Base-by-base conservation (phyloP, 2,888 invertebrate genomes). In the Hermaeophaga mercurialis region DNA sequence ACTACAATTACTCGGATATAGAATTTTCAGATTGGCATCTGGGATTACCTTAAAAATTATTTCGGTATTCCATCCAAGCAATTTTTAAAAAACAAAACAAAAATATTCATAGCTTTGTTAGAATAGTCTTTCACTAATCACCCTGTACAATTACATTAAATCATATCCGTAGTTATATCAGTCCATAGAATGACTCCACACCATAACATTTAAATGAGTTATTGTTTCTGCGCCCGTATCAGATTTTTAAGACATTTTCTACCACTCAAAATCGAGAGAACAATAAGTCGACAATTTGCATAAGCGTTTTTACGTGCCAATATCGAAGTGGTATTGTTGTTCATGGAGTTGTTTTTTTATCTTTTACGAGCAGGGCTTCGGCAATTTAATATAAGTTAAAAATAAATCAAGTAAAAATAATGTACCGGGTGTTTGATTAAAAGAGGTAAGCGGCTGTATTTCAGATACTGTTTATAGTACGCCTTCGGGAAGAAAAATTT, bases 121-220 rank as follows among this genome's bases (percentile, higher is more conserved):
- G n/a, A n/a, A n/a, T n/a, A n/a, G n/a, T n/a, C n/a, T n/a, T n/a
- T n/a, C n/a, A n/a, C n/a, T n/a, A n/a, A n/a, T n/a, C n/a, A n/a
- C n/a, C n/a, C n/a, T n/a, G n/a, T 36, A 36, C 17, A 36, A 36
- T 36, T 36, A 36, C 17, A 36, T 14, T 36, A 36, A 36, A 36
- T 15, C 36, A 36, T 17, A 36, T 36, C 36, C 14, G 36, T 8
- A 36, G 17, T 36, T 11, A 11, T 31, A 31, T 31, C 31, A 9
- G 3, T 12, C 31, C 36, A 17, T 36, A 7, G 36, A 36, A 2
- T 31, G 11, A 31, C 31, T 31, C 31, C 17, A 36, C 36, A 36
- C 36, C 36, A 36, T 36, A 36, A 36, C 15, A 36, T 36, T 36
- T 17, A 36, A 36, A 36, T 36, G 36, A 36, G 36, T 36, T 36